A percentile compares a stretch with the other conserved stretches of the same genome.
These are phyloP conservation scores for Monochamus alternatus DNA, from an alignment of 2,888 invertebrate species.

Conservation along the genomic window DNA sequence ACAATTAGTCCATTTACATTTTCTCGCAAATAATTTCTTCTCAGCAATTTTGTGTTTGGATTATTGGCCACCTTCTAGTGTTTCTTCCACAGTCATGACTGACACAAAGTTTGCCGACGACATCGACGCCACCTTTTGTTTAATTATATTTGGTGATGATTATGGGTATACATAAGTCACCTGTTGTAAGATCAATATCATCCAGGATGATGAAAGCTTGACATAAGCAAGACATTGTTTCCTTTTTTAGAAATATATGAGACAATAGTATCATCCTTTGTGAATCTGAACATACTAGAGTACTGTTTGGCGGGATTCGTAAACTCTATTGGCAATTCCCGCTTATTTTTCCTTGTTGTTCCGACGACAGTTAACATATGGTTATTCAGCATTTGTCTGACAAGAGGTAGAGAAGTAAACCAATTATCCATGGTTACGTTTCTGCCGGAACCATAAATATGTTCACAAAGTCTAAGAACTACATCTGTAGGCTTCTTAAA, in stretches of 20 bases:
- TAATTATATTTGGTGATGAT: no score
- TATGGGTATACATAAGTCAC: no score
- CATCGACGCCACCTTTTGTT: no score
- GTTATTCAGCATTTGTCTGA: constrained; percentile 9
- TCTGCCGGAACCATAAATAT: constrained; percentile 41
- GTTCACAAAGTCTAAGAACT: constrained; percentile 39
- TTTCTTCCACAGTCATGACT: no score
- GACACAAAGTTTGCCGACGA: no score
- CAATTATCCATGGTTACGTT: constrained; percentile 50
- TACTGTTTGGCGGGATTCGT: background rate
- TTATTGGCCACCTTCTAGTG: no score
- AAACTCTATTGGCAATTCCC: constrained; percentile 31
- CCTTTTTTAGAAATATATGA: no score
- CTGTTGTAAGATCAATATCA: no score
- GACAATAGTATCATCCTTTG: background rate
- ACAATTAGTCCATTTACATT: constrained; percentile 1
- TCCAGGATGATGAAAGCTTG: no score
- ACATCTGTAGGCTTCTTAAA: constrained; percentile 45
- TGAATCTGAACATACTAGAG: constrained; percentile 33
- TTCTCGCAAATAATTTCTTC: constrained; percentile 2
- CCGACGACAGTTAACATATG: constrained; percentile 48
- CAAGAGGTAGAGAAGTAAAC: constrained; percentile 30
- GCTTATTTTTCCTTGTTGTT: constrained; percentile 51
- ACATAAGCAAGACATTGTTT: no score
- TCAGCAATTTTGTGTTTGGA: no score